Evolutionary conservation across 1,140 invertebrate genomes (phyloP), one percentile per base, ranked within the genome.

Genomic region (Drosophila pachea): DNA sequence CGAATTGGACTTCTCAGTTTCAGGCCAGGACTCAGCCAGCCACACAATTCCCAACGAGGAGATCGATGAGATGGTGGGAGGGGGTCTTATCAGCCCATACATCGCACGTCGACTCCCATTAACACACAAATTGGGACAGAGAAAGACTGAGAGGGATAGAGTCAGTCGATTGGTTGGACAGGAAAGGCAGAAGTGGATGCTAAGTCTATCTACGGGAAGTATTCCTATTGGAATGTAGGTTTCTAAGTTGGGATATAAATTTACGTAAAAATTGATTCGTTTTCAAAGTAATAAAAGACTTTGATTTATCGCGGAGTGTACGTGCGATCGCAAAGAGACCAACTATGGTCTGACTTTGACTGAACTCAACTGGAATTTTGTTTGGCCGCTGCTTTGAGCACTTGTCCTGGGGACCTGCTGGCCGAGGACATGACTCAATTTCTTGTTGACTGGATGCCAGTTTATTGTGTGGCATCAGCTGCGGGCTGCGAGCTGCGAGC

Each of bases 381-480:
- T 69, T 58, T 64, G 38, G 61, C n/a, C 56, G 38, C 49, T 16
- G 52, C 45, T 69, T 56, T 64, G 47, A 63, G 29, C 31, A 43
- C 36, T 59, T 45, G 7, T 31, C 22, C 38, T 33, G 48, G 38
- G 31, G 32, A 33, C 14, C 54, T 35, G 29, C 45, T 9, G 8
- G 16, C 9, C 45, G 22, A 5, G 7, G 36, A 40, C 12, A 40
- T 42, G 45, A 33, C 55, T 66, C 49, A n/a, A 49, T 58, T 59
- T 59, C 48, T 52, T 58, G 16, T 61, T 61, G 65, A 38, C 58
- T 40, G 8, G 33, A 67, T 29, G 22, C 49, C 38, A 45, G 49
- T 54, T 43, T 63, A 35, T 31, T 63, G 40, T 54, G 7, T 53
- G 56, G 38, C 42, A 61, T 53, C 48, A 61, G 50, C 11, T 48